A percentile compares a stretch with the other conserved stretches of the same genome.
Conservation (phyloP, 2,797 vertebrate species). For the Sphaeramia orbicularis region DNA sequence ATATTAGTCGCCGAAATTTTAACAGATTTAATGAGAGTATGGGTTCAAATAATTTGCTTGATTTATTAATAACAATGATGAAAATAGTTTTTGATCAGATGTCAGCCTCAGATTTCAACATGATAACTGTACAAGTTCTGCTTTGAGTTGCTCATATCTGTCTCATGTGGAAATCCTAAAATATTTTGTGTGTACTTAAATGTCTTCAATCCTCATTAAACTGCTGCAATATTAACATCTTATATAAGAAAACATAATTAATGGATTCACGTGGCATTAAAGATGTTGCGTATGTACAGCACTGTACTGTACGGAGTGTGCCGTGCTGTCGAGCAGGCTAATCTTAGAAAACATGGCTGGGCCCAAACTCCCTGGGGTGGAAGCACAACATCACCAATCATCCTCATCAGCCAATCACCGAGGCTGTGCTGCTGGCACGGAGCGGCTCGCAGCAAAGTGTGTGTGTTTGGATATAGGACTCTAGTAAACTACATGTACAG, state of each 20-base stretch:
- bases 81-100: too few species aligned
- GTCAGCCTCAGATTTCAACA: too few species aligned
- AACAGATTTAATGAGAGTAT: too few species aligned
- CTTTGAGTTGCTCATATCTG: not conserved
- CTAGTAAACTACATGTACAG: conserved; percentile 23
- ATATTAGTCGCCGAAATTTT: too few species aligned
- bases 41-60: too few species aligned
- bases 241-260: conserved; percentile 33
- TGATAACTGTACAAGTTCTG: not conserved
- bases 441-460: conserved; percentile 16
- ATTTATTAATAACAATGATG: too few species aligned
- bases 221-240: conserved; percentile 41
- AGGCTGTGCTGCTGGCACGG: conserved; percentile 47
- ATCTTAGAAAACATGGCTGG: conserved; percentile 76
- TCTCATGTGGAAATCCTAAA: not conserved
- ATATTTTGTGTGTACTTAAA: not conserved
- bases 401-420: conserved; percentile 60
- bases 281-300: conserved; percentile 18
- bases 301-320: conserved; percentile 43
- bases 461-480: conserved; percentile 35
- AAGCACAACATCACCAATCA: conserved; percentile 68
- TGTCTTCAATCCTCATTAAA: not conserved
- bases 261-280: conserved; percentile 6
- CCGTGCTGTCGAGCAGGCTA: conserved; percentile 63
- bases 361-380: conserved; percentile 58